phyloP scores from a whole-genome alignment of 2,113 vertebrate genomes.

The Sinosuthora webbiana region DNA sequence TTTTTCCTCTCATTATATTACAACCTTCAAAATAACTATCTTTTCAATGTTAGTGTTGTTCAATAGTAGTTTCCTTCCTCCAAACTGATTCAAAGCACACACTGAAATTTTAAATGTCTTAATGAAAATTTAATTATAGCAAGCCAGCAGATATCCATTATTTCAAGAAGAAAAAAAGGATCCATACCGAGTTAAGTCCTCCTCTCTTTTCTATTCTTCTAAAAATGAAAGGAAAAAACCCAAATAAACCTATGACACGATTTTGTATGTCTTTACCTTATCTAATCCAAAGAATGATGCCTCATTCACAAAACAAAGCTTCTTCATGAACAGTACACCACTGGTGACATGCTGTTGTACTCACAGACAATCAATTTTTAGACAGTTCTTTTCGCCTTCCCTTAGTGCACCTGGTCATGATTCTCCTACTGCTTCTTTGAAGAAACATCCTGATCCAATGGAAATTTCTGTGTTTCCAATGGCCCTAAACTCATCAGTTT shows the following conservation, averaged over 20 bases:
- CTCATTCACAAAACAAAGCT: background rate
- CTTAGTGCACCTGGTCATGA: background rate
- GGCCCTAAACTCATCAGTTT: background rate
- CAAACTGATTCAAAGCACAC: background rate
- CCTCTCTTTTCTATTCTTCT: background rate
- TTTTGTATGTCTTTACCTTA: background rate
- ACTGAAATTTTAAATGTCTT: background rate
- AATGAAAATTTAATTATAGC: background rate
- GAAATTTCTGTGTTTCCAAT: background rate
- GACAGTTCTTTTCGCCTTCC: background rate
- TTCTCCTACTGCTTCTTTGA: background rate
- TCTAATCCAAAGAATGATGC: background rate
- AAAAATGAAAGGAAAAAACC: rapidly evolving
- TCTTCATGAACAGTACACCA: background rate
- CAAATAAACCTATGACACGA: background rate
- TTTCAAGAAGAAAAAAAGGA: background rate
- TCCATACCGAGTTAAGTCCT: background rate
- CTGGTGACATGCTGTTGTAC: background rate
- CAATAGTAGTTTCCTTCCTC: background rate
- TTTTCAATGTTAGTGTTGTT: background rate
- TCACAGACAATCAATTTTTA: background rate
- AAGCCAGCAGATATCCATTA: background rate
- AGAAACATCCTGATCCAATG: background rate
- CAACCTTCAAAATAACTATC: background rate
- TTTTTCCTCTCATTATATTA: background rate